A percentile compares a stretch with the other conserved stretches of the same genome.
These are phyloP conservation scores for Subacronicta megacephala DNA, from an alignment of 2,888 invertebrate genomes.

Conservation along the genomic window DNA sequence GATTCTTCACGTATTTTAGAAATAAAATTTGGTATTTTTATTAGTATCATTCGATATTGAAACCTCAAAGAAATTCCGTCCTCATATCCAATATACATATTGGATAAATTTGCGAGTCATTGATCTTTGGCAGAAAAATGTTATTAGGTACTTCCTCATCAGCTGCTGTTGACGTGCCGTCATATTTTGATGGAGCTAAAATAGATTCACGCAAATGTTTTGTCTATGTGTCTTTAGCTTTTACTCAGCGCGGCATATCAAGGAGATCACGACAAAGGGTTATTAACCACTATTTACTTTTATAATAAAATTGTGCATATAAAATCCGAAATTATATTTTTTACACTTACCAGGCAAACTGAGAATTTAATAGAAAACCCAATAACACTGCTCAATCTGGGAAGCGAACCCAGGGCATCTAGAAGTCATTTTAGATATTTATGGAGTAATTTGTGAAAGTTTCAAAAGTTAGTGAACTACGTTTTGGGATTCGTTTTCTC, in stretches of 20 bases:
- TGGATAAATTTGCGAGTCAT: conserved; percentile 38
- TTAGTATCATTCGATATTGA: conserved; percentile 28
- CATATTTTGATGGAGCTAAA: conserved; percentile 1
- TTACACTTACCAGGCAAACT: too few relatives aligned
- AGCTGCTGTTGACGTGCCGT: conserved; percentile 4
- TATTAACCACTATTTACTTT: too few relatives aligned
- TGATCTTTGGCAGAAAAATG: conserved; percentile 31
- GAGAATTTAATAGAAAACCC: too few relatives aligned
- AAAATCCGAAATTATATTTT: too few relatives aligned
- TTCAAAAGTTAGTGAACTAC: conserved; percentile 5
- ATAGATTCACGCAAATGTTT: background rate
- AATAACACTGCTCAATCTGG: too few relatives aligned
- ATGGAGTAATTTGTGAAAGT: conserved; percentile 1
- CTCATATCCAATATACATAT: conserved; percentile 31
- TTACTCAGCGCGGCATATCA: too few relatives aligned
- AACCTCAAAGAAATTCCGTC: conserved; percentile 14
- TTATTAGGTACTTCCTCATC: conserved; percentile 43
- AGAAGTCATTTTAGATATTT: background rate
- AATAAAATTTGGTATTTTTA: conserved; percentile 32
- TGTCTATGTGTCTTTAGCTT: too few relatives aligned
- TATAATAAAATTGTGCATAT: too few relatives aligned
- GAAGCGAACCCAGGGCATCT: too few relatives aligned
- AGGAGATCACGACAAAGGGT: too few relatives aligned
- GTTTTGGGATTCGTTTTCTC: conserved; percentile 7
- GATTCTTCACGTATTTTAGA: conserved; percentile 12